These are phyloP conservation scores for Gobius niger DNA, from an alignment of 2,113 vertebrate species.

Conservation along the genomic window DNA sequence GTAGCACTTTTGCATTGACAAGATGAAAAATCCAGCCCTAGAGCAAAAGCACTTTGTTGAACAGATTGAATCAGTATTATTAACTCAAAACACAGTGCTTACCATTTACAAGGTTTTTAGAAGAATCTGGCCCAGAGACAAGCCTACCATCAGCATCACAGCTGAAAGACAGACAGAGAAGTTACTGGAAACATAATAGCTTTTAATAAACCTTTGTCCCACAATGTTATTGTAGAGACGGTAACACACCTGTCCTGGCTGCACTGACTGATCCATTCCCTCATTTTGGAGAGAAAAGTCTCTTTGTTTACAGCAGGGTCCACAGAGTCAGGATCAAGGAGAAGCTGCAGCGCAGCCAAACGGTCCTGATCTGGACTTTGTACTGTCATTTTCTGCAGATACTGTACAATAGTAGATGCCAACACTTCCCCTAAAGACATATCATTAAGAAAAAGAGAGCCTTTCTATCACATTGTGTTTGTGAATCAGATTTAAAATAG, in stretches of 20 bases:
- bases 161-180: conserved; percentile 55
- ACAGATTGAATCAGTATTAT: conserved; percentile 6
- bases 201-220: neutral
- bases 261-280: conserved; percentile 73
- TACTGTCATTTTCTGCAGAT: conserved; percentile 70
- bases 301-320: conserved; percentile 68
- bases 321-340: conserved; percentile 68
- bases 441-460: neutral
- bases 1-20: conserved; percentile 43
- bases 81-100: conserved; percentile 11
- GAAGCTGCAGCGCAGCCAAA: conserved; percentile 51
- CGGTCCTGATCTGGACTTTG: conserved; percentile 65
- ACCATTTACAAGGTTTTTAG: conserved; percentile 63
- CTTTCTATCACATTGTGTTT: neutral
- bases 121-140: conserved; percentile 35
- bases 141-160: conserved; percentile 48
- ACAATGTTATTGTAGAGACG: neutral
- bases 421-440: conserved; percentile 63
- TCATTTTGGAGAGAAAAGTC: conserved; percentile 72
- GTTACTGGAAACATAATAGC: neutral
- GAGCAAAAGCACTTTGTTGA: conserved; percentile 25
- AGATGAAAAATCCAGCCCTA: conserved; percentile 61
- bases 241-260: conserved; percentile 67
- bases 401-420: conserved; percentile 70
- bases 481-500: too few relatives aligned